Base-by-base conservation (phyloP, 2,888 invertebrate species). In the Teleogryllus oceanicus region DNA sequence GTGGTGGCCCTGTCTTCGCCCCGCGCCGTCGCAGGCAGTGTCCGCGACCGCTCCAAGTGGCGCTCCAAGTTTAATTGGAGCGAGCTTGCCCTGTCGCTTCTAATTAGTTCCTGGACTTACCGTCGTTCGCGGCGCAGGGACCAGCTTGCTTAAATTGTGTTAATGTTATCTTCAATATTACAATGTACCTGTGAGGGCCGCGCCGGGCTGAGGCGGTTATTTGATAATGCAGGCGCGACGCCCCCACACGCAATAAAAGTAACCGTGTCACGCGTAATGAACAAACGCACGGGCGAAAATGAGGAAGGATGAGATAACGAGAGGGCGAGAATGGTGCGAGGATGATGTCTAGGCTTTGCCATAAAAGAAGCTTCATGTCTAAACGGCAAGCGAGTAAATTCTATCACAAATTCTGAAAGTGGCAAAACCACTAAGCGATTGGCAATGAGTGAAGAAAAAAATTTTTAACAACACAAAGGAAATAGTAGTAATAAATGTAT, bases 81-180 rank as follows among this genome's bases (percentile, higher is more conserved):
- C n/a, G 62, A 13, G 62, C 62, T 62, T n/a, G n/a, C 16, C 62
- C 16, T 62, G 62, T 62, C 62, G 62, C 62, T 62, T 62, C 62
- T 62, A 62, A 62, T 62, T 62, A 62, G 62, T 62, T 62, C 62
- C 62, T n/a, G 62, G 62, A 62, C 62, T 62, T 62, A 62, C 62
- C 62, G 62, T 62, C 62, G 62, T 62, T 62, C 62, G 62, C n/a
- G 62, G 62, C 62, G 62, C 4, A 16, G 62, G n/a, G 62, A 62
- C 16, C 13, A 13, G 16, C 62, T 62, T 62, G 62, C n/a, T 62
- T 62, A 62, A 62, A 62, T 62, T 62, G 62, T 62, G 62, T 62
- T 62, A 62, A 62, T 62, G 62, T 62, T 62, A 62, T 62, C 62
- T 62, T 62, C 62, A 62, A 62, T 62, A 62, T 62, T 62, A 62